Evolutionary conservation across 2,113 vertebrate genomes (phyloP).

Genomic region (Pterocles gutturalis): DNA sequence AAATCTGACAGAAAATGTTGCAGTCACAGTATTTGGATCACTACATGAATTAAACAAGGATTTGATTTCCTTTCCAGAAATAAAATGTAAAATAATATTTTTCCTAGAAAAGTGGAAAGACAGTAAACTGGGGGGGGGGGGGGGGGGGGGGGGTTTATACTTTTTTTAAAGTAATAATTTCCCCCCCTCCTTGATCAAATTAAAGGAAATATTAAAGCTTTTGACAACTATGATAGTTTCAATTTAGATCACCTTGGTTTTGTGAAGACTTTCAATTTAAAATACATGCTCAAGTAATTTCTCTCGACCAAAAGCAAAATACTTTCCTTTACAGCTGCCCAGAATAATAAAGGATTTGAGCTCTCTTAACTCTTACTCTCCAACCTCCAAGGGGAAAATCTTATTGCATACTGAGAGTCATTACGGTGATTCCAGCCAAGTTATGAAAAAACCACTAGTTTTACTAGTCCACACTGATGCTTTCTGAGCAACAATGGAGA

Average conservation of each 20-base stretch:
- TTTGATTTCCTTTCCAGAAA: not conserved
- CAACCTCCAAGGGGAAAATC: constrained; percentile 55
- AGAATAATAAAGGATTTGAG: constrained; percentile 67
- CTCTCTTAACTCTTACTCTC: constrained; percentile 53
- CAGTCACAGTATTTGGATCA: not conserved
- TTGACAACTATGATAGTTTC: not conserved
- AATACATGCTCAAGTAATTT: constrained; percentile 25
- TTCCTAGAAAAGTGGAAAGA: not conserved
- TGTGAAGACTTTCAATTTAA: constrained; percentile 14
- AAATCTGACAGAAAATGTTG: not conserved
- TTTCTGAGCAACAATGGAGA: not conserved
- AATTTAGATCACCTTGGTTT: not conserved
- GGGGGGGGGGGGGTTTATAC: not conserved
- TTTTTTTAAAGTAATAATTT: not conserved
- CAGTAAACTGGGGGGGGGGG: no score
- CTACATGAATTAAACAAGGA: not conserved
- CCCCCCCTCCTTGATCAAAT: not conserved
- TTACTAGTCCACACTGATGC: not conserved
- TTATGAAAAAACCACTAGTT: not conserved
- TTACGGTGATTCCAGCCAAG: not conserved
- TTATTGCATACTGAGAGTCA: constrained; percentile 22
- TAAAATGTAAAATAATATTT: not conserved
- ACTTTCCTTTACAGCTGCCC: constrained; percentile 67
- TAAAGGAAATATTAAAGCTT: not conserved
- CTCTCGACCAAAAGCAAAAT: constrained; percentile 15